Evolutionary conservation across 2,888 invertebrate genomes (phyloP), one percentile per base, ranked within the genome.

Genomic region (Cylloceria caligata): DNA sequence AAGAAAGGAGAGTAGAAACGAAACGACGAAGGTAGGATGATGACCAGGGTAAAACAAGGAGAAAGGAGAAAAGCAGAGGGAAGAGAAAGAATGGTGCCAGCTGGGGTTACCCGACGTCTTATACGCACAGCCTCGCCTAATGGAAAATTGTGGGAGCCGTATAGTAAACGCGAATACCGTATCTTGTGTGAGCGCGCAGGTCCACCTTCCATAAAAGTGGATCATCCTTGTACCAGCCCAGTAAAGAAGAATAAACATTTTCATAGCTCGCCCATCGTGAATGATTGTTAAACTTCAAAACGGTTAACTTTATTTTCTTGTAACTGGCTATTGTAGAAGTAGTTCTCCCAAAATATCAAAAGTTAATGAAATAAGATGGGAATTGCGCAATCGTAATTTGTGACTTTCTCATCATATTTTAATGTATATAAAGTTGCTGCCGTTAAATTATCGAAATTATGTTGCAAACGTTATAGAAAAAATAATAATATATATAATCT

Each of bases 91-190:
- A 81, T 83, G 81, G 74, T 77, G 81, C 81, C 82, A 80, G 83
- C 79, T 82, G 79, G 78, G n/a, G 77, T 68, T 68, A 80, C 80
- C 76, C 71, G 76, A 80, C 81, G 64, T 84, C 83, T 81, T 78
- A 84, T 69, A 80, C 82, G 84, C 83, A 83, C 81, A 74, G 81
- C 75, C 79, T 87, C 88, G 83, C 88, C 89, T 90, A 91, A 91
- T 91, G 89, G 88, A 87, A 74, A 91, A 90, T 90, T 91, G 91
- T 89, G 87, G 79, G 34, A 60, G 83, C 74, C 80, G 79, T 78
- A 85, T 71, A 74, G 81, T 74, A 80, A 84, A 83, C 80, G 74
- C 80, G 80, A 69, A 75, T 79, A 80, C 62, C 67, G 49, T 81
- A 49, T 78, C 82, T 81, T 85, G 82, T 68, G 60, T 75, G 67